These are phyloP conservation scores for Pseudachorutes palmiensis DNA, from an alignment of 1,140 invertebrate genomes.

Conservation along the genomic window DNA sequence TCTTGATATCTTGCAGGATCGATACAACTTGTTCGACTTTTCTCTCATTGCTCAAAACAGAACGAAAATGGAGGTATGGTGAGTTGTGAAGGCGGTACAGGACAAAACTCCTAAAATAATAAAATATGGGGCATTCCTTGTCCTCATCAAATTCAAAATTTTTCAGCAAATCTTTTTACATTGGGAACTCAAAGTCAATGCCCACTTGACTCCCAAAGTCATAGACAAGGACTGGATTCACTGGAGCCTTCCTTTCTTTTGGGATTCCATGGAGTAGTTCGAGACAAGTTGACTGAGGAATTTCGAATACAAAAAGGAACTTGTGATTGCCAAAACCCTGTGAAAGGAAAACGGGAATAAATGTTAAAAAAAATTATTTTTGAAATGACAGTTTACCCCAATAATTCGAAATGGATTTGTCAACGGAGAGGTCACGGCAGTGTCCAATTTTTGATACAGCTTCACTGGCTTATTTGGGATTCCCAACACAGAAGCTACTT, in stretches of 20 bases:
- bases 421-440: background rate
- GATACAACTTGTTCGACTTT: background rate
- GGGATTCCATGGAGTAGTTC: background rate
- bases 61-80: background rate
- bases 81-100: background rate
- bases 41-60: background rate
- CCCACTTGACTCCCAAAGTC: background rate
- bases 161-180: background rate
- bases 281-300: background rate
- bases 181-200: background rate
- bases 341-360: background rate
- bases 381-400: background rate
- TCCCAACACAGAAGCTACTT: background rate
- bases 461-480: background rate
- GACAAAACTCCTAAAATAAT: background rate
- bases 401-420: background rate
- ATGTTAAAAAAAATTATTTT: background rate
- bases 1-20: background rate
- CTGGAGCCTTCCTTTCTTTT: background rate
- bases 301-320: conserved; percentile 1
- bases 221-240: background rate
- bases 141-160: background rate
- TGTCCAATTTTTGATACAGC: background rate
- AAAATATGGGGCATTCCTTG: too few species aligned
- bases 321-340: conserved; percentile 2